Evolutionary conservation across 2,797 vertebrate genomes (phyloP), one percentile per base, ranked within the genome.

Genomic region (Hipposideros larvatus): DNA sequence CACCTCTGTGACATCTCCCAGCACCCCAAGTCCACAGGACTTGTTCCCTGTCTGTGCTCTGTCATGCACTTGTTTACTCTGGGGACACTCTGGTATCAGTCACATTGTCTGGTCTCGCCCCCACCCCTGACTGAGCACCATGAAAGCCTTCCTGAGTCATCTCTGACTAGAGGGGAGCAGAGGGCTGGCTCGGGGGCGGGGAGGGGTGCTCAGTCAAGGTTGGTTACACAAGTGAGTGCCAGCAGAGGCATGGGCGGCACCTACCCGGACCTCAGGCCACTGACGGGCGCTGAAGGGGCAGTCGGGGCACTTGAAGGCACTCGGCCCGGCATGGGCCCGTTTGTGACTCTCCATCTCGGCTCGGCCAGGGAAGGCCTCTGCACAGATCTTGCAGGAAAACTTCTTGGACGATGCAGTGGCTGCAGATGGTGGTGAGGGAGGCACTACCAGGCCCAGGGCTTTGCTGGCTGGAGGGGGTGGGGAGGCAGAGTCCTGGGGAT

Each of bases 341-440:
- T 99, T 99, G 99, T 99, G 99, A 98, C 99, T 99, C 97, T 99
- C 99, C 99, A 99, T 99, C 97, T 99, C 99, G 0, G 99, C 99
- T 90, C 99, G 99, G 73, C 99, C 99, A 0, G 99, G 98, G 95
- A 99, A 99, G 92, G 99, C 98, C 96, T 99, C 99, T 71, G 99
- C 99, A 98, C 99, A 99, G 98, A 99, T 99, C 96, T 99, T 99
- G 96, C 99, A 99, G 97, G 99, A 99, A 98, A 99, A 99, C 97
- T 99, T 99, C 98, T 99, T 99, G 74, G 99, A 98, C 55, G 91
- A 98, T 75, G 63, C 98, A 95, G 59, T 98, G 98, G 98, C 97
- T 94, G 94, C 78, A 59, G 53, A 87, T 0, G 97, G 95, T 0
- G 97, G 84, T 85, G 96, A 86, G 96, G 92, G 21, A 1, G 97